A percentile compares a stretch with the other conserved stretches of the same genome.
Conservation (phyloP, 2,113 vertebrate species). For the Fulmarus glacialis region DNA sequence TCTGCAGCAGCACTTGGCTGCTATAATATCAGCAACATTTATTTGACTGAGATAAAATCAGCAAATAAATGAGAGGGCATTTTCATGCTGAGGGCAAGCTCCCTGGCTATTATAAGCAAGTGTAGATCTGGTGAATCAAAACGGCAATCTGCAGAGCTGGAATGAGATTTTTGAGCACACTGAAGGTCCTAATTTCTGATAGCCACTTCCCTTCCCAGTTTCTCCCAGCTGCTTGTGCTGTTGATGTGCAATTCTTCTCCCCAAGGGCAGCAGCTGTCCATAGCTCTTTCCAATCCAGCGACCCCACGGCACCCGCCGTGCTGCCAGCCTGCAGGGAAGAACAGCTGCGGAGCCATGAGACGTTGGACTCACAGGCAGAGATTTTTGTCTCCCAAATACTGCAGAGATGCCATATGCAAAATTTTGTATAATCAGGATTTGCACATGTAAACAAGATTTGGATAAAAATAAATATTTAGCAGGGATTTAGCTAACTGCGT, state of each 20-base stretch:
- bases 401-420: background rate
- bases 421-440: background rate
- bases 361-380: fast-evolving
- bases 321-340: background rate
- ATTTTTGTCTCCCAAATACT: background rate
- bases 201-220: background rate
- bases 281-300: background rate
- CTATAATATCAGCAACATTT: background rate
- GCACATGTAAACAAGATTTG: background rate
- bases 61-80: background rate
- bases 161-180: background rate
- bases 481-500: background rate
- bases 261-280: fast-evolving
- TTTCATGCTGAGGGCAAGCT: background rate
- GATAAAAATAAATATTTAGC: conserved; percentile 7
- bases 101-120: background rate
- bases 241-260: background rate
- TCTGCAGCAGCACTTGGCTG: fast-evolving
- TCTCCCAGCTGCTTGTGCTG: background rate
- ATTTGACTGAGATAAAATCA: background rate
- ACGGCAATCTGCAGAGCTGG: background rate
- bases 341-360: background rate
- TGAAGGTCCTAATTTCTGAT: background rate
- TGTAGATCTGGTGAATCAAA: background rate
- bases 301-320: fast-evolving